Base-by-base conservation (phyloP, 2,113 vertebrate species). In the Grammomys dolichurus region DNA sequence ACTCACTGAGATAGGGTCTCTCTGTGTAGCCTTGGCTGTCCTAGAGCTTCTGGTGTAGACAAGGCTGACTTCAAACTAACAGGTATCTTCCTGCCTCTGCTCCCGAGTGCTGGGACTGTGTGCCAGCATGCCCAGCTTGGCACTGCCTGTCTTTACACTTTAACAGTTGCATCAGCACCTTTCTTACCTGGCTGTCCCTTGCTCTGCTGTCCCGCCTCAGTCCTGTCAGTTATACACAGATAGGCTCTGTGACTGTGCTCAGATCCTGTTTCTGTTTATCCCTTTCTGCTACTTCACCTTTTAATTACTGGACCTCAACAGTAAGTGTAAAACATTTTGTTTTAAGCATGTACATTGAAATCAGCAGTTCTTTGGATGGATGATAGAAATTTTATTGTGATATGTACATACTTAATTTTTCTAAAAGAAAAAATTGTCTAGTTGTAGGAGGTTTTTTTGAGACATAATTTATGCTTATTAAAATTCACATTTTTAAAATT, bases 371-470 rank as follows among this genome's bases (percentile, higher is more conserved):
- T 94, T 93, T 93, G 33, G 81, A 80, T 89, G 56, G 13, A 31
- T 92, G 81, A 78, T 85, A 8, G 80, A 88, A 72, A 85, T 36
- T 90, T 95, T 69, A 85, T 88, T 95, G 43, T 73, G 78, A 90
- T 95, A 69, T 16, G 58, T 63, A 63, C 1, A 40, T 46, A 77
- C 65, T 72, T 89, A 10, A 51, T 93, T 93, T 91, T 56, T 94
- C 95, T 28, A 60, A 77, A 46, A 26, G 4, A 51, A 78, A 78
- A 51, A 17, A 8, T 89, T 46, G 12, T 91, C 22, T 93, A 82
- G 54, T 80, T 73, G 46, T 70, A 33, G 77, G 77, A 80, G 28
- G 75, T 90, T 89, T 92, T 70, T 70, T 87, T 67, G 67, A 84
- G 65, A 75, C 67, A 11, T 63, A 63, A 63, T 84, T 82, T 13